Evolutionary conservation across 2,888 invertebrate genomes (phyloP).

Genomic region (Diogma glabrata): DNA sequence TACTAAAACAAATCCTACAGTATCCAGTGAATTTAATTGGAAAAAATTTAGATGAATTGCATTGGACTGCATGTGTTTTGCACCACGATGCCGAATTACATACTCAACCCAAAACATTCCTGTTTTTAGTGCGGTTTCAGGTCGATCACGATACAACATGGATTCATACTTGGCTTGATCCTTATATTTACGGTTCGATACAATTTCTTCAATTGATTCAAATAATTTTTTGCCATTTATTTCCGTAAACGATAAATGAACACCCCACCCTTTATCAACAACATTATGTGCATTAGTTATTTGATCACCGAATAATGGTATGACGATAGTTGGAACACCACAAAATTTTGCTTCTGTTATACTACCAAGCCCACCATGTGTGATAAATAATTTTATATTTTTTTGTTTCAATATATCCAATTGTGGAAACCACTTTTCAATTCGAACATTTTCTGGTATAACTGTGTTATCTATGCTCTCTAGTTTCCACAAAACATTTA

Average conservation of each 20-base stretch:
- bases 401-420: constrained; percentile 38
- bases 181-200: not conserved
- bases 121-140: not conserved
- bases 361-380: constrained; percentile 32
- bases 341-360: not conserved
- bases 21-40: too few species aligned
- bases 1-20: too few species aligned
- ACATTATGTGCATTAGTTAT: not conserved
- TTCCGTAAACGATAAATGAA: not conserved
- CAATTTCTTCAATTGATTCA: not conserved
- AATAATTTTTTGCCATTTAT: not conserved
- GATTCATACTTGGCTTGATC: not conserved
- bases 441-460: constrained; percentile 36
- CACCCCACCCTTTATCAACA: not conserved
- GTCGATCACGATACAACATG: not conserved
- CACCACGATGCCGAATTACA: too few species aligned
- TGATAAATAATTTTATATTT: constrained; percentile 37
- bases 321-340: not conserved
- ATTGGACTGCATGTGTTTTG: too few species aligned
- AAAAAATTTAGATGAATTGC: too few species aligned
- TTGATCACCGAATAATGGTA: constrained; percentile 4
- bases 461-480: constrained; percentile 34
- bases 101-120: constrained; percentile 7
- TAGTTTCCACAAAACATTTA: constrained; percentile 42
- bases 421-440: constrained; percentile 43